Conservation (phyloP, 2,113 vertebrate genomes). For the Paradoxurus hermaphroditus region DNA sequence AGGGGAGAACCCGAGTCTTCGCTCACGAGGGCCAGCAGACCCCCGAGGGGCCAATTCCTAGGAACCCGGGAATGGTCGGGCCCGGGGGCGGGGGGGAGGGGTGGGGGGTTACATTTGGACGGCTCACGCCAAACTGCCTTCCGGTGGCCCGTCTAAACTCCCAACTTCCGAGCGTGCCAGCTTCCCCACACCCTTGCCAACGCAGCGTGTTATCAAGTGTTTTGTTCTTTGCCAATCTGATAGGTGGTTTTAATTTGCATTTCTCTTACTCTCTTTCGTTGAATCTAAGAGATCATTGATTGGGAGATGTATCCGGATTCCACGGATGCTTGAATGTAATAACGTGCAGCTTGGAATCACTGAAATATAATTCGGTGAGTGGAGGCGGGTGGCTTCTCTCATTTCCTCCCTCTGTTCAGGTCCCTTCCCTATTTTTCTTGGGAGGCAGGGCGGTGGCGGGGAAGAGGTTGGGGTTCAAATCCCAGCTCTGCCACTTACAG, state of each 20-base stretch:
- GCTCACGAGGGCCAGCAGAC: background rate
- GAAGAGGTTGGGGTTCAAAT: background rate
- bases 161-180: background rate
- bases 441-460: background rate
- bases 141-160: background rate
- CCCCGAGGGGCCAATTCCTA: background rate
- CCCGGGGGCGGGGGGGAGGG: no score
- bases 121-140: background rate
- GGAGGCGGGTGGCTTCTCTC: background rate
- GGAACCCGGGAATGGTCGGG: background rate
- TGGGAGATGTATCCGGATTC: conserved; percentile 31
- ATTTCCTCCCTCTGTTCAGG: background rate
- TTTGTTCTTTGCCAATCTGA: conserved; percentile 63
- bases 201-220: background rate
- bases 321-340: background rate
- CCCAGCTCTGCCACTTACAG: background rate
- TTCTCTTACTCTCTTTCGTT: conserved; percentile 47
- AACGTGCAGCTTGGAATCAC: background rate
- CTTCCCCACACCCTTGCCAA: conserved; percentile 30
- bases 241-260: conserved; percentile 66
- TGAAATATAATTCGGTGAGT: background rate
- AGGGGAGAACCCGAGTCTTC: background rate
- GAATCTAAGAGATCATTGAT: conserved; percentile 6
- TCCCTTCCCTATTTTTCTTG: background rate
- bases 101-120: background rate